A percentile compares a stretch with the other conserved stretches of the same genome.
Conservation (phyloP, 2,797 vertebrate genomes). For the Prunella strophiata region DNA sequence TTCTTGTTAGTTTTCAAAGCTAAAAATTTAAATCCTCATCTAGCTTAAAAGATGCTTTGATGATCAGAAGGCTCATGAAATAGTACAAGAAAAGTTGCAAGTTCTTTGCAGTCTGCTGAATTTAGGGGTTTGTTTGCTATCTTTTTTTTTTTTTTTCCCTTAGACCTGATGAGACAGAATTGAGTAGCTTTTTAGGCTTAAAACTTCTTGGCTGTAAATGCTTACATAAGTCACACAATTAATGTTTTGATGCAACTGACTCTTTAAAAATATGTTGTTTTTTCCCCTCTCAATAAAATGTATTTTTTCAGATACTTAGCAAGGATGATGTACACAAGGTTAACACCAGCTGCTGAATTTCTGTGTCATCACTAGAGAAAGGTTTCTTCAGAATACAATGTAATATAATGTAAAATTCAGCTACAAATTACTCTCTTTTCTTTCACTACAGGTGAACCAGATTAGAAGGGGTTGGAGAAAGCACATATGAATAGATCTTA, state of each 20-base stretch:
- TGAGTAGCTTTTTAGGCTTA: background rate
- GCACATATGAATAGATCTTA: background rate
- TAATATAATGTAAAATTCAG: background rate
- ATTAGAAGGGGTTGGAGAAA: background rate
- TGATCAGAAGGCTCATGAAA: background rate
- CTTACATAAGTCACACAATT: background rate
- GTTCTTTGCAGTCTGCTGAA: background rate
- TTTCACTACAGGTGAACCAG: background rate
- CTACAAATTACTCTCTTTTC: background rate
- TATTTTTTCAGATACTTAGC: background rate
- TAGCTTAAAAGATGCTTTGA: background rate
- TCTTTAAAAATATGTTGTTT: background rate
- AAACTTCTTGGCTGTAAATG: background rate
- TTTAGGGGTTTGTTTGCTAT: background rate
- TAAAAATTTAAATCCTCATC: background rate
- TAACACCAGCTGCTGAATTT: background rate
- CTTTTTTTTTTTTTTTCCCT: background rate
- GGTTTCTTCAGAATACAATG: background rate
- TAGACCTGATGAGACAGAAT: background rate
- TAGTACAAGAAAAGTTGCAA: background rate
- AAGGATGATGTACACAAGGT: background rate
- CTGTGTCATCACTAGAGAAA: background rate
- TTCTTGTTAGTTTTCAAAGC: background rate
- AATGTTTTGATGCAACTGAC: background rate
- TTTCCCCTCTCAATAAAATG: background rate